Base-by-base conservation (phyloP, 2,888 invertebrate genomes). In the Nebria brevicollis region DNA sequence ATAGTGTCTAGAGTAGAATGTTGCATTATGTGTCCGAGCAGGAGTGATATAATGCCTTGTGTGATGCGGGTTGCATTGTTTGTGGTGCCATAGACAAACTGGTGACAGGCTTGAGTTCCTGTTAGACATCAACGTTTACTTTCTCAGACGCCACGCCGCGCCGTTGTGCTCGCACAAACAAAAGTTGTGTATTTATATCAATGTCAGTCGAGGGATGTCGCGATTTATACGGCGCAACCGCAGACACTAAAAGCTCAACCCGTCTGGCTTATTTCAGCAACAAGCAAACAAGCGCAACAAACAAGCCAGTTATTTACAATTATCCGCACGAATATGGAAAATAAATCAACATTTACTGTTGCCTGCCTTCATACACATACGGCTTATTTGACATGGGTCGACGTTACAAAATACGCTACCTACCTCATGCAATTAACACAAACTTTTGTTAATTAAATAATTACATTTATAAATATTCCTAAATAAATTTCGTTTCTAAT, bases 181-280 rank as follows among this genome's bases (percentile, higher is more conserved):
- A 73, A 78, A 78, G 78, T 78, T 78, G 78, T 54, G 54, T 78
- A 73, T 73, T 72, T 78, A 66, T 78, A 78, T 78, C 78, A 78
- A 78, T 78, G 78, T 78, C 78, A 78, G 73, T 72, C 65, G 73
- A 73, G 73, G 41, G 73, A 73, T 78, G 73, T 78, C 78, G 78
- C 78, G 66, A 66, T 43, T 72, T 70, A 70, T 34, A 70, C 25
- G 10, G 54, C 54, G 54, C 34, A 15, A 73, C 78, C 78, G 73
- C 78, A 78, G 73, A 78, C 78, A 77, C 42, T 25, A 34, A 77
- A 78, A 78, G 78, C 78, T 77, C 54, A 54, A 54, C 73, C 73
- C 25, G 73, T 77, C 77, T 77, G 77, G 70, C 20, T 70, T 70
- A 70, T 70, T 70, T 25, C 20, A 70, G 54, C 15, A 70, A 70